Base-by-base conservation (phyloP, 1,140 invertebrate genomes). In the Aphidius ervi region DNA sequence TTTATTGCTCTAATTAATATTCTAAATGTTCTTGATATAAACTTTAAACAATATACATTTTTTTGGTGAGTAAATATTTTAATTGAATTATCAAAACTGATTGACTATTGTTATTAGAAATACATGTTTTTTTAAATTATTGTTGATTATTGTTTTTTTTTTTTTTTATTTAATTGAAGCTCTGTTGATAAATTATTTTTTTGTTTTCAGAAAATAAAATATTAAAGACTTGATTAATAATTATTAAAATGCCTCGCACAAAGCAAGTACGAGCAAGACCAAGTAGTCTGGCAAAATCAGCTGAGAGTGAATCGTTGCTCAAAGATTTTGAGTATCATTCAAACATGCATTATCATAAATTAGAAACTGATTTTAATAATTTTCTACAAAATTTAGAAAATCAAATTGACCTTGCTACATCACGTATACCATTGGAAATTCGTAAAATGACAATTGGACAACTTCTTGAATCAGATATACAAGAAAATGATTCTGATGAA, bases 201-300 rank as follows among this genome's bases (percentile, higher is more conserved):
- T 31, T 31, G 4, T 31, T 31, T 31, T 31, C 23, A 31, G 23
- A 31, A 31, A 31, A 3, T 31, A 3, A 31, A 31, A 31, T 4
- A 31, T 31, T 31, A 31, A 31, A 31, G 2, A 31, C 2, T 31
- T 31, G 23, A 53, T 4, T 9, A 16, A 6, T 39, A 20, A 20
- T 3, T 16, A 6, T 42, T 4, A 50, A 20, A 70, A 76, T 76
- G 74, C 72, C 73, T 7, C 68, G 73, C 31, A 76, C 73, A 5
- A 74, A 73, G 62, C 53, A 69, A 65, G 37, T 54, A 54, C 55
- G 61, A 5, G 70, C 68, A 76, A 42, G 52, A 62, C 0, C 50
- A 67, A 20, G 10, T 69, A 2, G 61, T 59, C 40, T 49, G 70
- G 16, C 57, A 56, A 6, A 75, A 70, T 20, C 31, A 48, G 57